Percentiles rank a stretch among this genome's conserved stretches.
Evolutionary conservation across 2,113 vertebrate genomes (phyloP).

Genomic region (Donacobius atricapilla): DNA sequence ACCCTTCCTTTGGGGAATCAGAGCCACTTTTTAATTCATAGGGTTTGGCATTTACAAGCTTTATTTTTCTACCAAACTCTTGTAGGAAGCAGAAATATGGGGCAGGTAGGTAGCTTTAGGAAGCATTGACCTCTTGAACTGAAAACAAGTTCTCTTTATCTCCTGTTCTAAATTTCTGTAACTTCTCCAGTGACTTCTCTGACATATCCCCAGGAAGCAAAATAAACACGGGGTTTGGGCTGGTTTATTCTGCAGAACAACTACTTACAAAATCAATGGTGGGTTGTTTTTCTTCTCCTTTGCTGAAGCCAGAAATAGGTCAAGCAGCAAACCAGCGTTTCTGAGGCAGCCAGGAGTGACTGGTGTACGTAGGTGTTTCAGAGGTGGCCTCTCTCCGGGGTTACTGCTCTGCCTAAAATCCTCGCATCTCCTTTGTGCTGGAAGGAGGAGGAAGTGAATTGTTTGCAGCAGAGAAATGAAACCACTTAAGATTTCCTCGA

Average conservation of each 20-base stretch:
- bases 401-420: slow-evolving; percentile 28
- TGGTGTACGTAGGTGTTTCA: slow-evolving; percentile 27
- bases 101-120: neutral
- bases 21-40: neutral
- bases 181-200: neutral
- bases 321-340: slow-evolving; percentile 20
- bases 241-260: neutral
- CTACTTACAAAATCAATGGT: slow-evolving; percentile 2
- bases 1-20: neutral
- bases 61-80: neutral
- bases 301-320: slow-evolving; percentile 55
- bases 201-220: slow-evolving; percentile 17
- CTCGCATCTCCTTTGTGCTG: slow-evolving; percentile 18
- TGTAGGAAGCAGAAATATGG: neutral
- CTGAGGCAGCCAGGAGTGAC: slow-evolving; percentile 23
- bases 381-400: slow-evolving; percentile 51
- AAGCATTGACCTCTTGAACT: neutral
- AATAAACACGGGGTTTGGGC: neutral
- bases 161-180: slow-evolving; percentile 4
- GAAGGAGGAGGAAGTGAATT: slow-evolving; percentile 52
- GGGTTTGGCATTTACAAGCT: neutral
- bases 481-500: slow-evolving; percentile 4
- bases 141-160: neutral
- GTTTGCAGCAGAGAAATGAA: slow-evolving; percentile 49
- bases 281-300: neutral